Evolutionary conservation across 2,888 invertebrate species (phyloP), one percentile per base, ranked within the genome.

Genomic region (Amblyjoppa fuscipennis): DNA sequence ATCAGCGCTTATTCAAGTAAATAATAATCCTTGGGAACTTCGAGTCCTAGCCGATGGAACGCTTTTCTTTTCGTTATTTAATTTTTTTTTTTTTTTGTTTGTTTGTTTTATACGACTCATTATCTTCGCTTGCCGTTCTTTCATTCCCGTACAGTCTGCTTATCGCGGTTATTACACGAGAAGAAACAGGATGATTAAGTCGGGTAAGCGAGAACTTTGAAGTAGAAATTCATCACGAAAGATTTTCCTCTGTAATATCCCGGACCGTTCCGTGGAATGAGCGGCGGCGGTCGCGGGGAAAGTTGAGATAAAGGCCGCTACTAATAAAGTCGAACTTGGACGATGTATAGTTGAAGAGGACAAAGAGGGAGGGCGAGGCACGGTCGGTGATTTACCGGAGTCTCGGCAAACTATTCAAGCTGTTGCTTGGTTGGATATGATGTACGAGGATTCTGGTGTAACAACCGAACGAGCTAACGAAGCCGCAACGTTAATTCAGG

Each of bases 401-500:
- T 84, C 90, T 5, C 83, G 56, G 25, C 85, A 90, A 80, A 89
- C 89, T 70, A 89, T 91, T 82, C 91, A 91, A 88, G 89, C 91
- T 31, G 88, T 90, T 61, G 90, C 90, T 83, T 92, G 92, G 93
- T 78, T 92, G 78, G 87, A 91, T 25, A 89, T 90, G 91, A 90
- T 92, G 89, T 91, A 89, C 76, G 86, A 93, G 56, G 90, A 92
- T 16, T 89, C 88, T 11, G 90, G 88, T 6, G 69, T 92, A 45
- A 89, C 89, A n/a, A 0, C 82, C 25, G 84, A 89, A 45, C 81
- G 80, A 74, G 91, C 90, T 53, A 87, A 92, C 71, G 83, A 90
- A 61, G 92, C 93, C 25, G 93, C 93, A 20, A 82, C 20, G 3
- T 80, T 90, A 75, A 93, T 93, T 81, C 93, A 93, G 88, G 93